A percentile compares a stretch with the other conserved stretches of the same genome.
Evolutionary conservation across 2,888 invertebrate species (phyloP).

Genomic region (Masnerella sp.): DNA sequence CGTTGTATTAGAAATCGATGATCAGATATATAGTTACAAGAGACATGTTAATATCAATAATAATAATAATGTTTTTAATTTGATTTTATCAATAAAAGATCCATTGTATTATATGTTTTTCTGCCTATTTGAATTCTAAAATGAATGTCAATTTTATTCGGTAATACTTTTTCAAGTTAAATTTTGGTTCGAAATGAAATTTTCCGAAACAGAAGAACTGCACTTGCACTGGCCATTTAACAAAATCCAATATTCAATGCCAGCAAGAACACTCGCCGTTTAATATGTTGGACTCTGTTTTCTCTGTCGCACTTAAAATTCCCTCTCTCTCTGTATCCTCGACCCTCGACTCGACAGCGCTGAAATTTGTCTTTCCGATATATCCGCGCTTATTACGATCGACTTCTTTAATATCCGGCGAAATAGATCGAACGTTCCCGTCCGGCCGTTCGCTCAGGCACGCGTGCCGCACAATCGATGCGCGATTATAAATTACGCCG

Average conservation of each 20-base stretch:
- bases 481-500: constrained; percentile 45
- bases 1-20: no score
- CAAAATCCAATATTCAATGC: constrained; percentile 56
- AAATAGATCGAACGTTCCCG: constrained; percentile 52
- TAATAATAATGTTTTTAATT: no score
- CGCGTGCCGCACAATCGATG: constrained; percentile 34
- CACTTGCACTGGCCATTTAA: constrained; percentile 36
- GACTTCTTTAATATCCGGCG: constrained; percentile 65
- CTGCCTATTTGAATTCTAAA: no score
- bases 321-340: constrained; percentile 4
- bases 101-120: no score
- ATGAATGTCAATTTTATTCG: no score
- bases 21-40: no score
- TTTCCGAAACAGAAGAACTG: constrained; percentile 14
- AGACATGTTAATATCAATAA: no score
- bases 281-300: constrained; percentile 45
- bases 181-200: no score
- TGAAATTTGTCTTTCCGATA: constrained; percentile 63
- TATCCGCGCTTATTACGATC: constrained; percentile 63
- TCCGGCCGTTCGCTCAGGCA: constrained; percentile 40
- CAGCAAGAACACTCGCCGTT: constrained; percentile 45
- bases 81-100: no score
- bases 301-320: constrained; percentile 2
- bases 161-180: no score
- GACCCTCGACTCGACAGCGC: constrained; percentile 21